Evolutionary conservation across 2,113 vertebrate genomes (phyloP), one percentile per base, ranked within the genome.

Genomic region (Rhynchomys soricoides): DNA sequence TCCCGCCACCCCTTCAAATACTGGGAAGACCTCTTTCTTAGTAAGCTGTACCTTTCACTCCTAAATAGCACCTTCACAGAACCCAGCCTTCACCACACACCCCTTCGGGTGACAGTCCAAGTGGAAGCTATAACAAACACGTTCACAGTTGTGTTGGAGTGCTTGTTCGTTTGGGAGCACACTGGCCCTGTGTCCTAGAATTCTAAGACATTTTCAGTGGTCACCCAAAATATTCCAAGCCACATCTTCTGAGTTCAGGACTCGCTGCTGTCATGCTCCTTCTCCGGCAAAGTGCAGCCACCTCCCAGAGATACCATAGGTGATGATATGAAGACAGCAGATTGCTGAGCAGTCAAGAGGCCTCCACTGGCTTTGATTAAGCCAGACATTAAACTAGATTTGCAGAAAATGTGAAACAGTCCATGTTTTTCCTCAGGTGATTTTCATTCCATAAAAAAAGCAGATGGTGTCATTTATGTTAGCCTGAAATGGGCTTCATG

Each of bases 371-470:
- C 37, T 68, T 43, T 50, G 52, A 15, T 83, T 94, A 93, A 93
- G 52, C 52, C 1, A 45, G 15, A 71, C 59, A 91, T 79, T 74
- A 87, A 86, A 45, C 4, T n/a, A 89, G 64, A 95, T 66, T 10
- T 55, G 45, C 68, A 66, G 55, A 89, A 87, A 90, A 81, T 22
- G 29, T 50, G 85, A 95, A 91, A 74, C 40, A 37, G 66, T 19
- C 11, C 71, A 90, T 19, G 78, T 92, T 93, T 70, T 94, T 19
- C 1, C 52, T 66, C 88, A 89, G 86, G 77, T 73, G 83, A 55
- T 95, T 94, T 93, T 85, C 75, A 15, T 66, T 70, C 70, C 57
- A 22, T 71, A 66, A 77, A 31, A 73, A 90, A 74, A 64, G 10
- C 37, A 40, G 4, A 83, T n/a, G 79, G 85, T 1, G 22, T 59